Percentiles rank a stretch among this genome's conserved stretches.
phyloP scores from a whole-genome alignment of 2,797 vertebrate genomes.

The Poecilia picta region DNA sequence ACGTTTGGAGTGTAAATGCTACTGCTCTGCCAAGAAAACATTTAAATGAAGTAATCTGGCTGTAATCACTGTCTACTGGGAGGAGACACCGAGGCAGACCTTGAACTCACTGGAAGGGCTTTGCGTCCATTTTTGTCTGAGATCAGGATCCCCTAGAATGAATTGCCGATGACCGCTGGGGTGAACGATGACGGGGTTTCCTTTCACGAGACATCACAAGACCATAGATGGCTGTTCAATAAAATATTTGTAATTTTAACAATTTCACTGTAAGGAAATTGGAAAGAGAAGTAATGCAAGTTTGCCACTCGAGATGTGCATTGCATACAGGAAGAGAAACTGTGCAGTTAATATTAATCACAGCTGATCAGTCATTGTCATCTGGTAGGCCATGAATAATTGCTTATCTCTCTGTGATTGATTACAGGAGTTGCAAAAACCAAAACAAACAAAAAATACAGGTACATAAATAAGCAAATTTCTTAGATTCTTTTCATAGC shows the following conservation, averaged over 20 bases:
- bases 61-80: background rate
- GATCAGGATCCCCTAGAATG: background rate
- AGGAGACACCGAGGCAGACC: background rate
- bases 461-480: background rate
- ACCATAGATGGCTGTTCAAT: background rate
- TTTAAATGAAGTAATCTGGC: background rate
- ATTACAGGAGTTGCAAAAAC: background rate
- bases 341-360: background rate
- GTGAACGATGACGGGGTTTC: background rate
- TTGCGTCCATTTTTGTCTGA: background rate
- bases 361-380: constrained; percentile 6
- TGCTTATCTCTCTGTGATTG: background rate
- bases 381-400: background rate
- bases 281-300: background rate
- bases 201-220: background rate
- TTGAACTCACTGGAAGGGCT: background rate
- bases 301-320: background rate
- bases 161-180: background rate
- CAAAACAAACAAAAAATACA: background rate
- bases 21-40: background rate
- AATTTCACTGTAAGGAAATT: background rate
- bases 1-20: background rate
- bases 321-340: background rate
- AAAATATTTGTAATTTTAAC: background rate
- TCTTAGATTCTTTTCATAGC: background rate